Evolutionary conservation across 2,888 invertebrate species (phyloP).

Genomic region (Pollenia labialis): DNA sequence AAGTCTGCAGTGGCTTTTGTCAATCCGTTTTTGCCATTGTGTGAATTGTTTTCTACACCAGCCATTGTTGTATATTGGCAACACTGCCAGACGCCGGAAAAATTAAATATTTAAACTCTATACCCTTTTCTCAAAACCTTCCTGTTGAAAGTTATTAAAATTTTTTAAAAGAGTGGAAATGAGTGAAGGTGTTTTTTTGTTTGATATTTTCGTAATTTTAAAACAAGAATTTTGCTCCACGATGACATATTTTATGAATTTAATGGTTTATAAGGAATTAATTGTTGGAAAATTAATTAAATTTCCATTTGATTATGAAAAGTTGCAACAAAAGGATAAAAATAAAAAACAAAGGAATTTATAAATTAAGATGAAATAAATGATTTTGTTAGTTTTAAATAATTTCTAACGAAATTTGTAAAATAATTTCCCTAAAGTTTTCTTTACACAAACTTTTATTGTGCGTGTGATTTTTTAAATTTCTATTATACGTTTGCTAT

Average conservation of each 20-base stretch:
- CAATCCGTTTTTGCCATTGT: constrained; percentile 53
- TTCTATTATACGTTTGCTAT: background rate
- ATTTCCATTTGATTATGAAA: constrained; percentile 57
- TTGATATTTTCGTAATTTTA: constrained; percentile 48
- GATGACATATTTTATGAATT: constrained; percentile 61
- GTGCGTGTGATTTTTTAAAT: background rate
- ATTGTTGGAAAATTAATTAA: constrained; percentile 72
- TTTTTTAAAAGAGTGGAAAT: background rate
- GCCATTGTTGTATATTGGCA: constrained; percentile 41
- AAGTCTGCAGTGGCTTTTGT: constrained; percentile 64
- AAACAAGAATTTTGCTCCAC: background rate
- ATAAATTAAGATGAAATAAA: background rate
- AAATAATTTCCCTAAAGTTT: too few species aligned
- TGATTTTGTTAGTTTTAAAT: too few species aligned
- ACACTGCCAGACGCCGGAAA: constrained; percentile 55
- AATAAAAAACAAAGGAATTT: background rate
- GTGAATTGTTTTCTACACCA: constrained; percentile 2
- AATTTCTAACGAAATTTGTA: too few species aligned
- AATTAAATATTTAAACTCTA: constrained; percentile 47
- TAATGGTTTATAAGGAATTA: constrained; percentile 69
- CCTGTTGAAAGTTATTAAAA: constrained; percentile 12
- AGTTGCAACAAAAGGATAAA: constrained; percentile 43
- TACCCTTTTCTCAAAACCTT: constrained; percentile 5
- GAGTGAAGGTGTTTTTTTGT: constrained; percentile 49
- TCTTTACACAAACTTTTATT: background rate